Evolutionary conservation across 2,888 invertebrate genomes (phyloP), one percentile per base, ranked within the genome.

Genomic region (Gari tellinella): DNA sequence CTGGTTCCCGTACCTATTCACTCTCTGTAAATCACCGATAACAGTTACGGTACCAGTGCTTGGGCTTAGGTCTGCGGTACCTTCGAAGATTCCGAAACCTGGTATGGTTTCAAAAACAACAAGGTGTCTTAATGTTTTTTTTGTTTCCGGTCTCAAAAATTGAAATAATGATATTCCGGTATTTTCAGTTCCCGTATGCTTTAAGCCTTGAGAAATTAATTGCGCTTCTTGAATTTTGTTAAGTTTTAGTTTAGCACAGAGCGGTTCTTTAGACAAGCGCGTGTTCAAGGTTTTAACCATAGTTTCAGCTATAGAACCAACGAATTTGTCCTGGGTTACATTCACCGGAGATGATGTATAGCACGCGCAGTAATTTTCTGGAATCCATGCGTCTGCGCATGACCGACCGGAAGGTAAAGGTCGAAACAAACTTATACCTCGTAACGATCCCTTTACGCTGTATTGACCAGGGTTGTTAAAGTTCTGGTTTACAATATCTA

Each of bases 381-480:
- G 94, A 68, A 98, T 96, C 0, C 93, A 94, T 0, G 97, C 97
- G 72, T 93, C 93, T 56, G 94, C 93, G 89, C 98, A 98, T 0
- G 95, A 96, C 49, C 98, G 93, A 63, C 94, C 93, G 43, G 90
- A 91, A 0, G 96, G 95, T 70, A 98, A 94, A 51, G 95, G 94
- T 25, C 95, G 91, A 90, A 98, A 97, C 53, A 97, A 93, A 90
- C 97, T 97, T 8, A 88, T 80, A 0, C 88, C 84, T 53, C 88
- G 68, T 49, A 56, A 65, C 64, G 43, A 63, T 8, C 56, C 53
- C 3, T 80, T 60, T 1, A 62, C 17, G 23, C 63, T 25, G 4
- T 45, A 69, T 12, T 63, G 69, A 1, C 67, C 51, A 10, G 78
- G 72, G 21, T 68, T 74, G 1, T 48, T 40, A 14, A 81, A 83